phyloP scores from a whole-genome alignment of 1,140 invertebrate genomes.

The Nasonia giraulti region DNA sequence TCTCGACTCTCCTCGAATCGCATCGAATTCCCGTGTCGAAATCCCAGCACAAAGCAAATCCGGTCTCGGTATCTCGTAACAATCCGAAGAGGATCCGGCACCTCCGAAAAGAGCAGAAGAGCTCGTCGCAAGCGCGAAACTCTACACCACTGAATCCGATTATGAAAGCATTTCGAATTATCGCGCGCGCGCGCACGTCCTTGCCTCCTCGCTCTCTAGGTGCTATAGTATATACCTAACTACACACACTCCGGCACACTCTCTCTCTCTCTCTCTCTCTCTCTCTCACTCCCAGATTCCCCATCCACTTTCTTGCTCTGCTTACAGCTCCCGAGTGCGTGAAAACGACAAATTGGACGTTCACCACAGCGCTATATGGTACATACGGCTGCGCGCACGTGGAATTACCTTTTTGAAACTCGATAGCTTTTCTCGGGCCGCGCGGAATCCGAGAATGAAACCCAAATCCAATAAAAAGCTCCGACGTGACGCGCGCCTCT shows the following conservation, averaged over 20 bases:
- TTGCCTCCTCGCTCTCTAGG: conserved; percentile 10
- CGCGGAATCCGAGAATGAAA: conserved; percentile 41
- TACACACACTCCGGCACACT: conserved; percentile 9
- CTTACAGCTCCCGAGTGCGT: conserved; percentile 19
- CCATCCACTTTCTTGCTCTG: neutral
- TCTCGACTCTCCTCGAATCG: too few species aligned
- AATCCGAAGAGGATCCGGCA: neutral
- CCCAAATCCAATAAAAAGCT: conserved; percentile 36
- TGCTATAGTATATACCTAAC: neutral
- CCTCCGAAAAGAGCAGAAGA: neutral
- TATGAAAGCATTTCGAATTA: conserved; percentile 1
- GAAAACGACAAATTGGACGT: conserved; percentile 49
- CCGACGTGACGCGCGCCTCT: neutral
- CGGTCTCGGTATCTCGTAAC: neutral
- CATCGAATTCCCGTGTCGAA: too few species aligned
- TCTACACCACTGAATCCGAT: neutral
- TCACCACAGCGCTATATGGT: neutral
- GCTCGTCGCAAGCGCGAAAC: neutral
- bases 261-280: neutral
- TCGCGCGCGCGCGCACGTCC: conserved; percentile 11
- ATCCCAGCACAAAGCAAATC: neutral
- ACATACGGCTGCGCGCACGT: conserved; percentile 11
- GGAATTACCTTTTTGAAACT: conserved; percentile 42
- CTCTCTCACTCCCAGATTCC: neutral
- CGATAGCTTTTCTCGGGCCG: conserved; percentile 35